Evolutionary conservation across 2,888 invertebrate genomes (phyloP), one percentile per base, ranked within the genome.

Genomic region (Phania funesta): DNA sequence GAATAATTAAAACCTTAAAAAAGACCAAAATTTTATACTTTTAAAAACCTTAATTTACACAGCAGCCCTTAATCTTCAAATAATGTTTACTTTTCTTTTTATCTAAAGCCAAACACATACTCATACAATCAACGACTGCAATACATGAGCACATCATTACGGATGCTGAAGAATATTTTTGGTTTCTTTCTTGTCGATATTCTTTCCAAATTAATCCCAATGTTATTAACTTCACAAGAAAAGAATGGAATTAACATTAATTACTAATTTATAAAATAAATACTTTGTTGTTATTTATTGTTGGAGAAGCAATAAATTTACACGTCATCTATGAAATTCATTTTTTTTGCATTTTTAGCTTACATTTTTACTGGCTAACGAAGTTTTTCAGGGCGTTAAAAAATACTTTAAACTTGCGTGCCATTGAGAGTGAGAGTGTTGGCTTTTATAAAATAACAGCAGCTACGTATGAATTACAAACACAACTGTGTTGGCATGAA

Each of bases 1-100:
- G n/a, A n/a, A 52, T 29, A 70, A 52, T 70, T 56, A 75, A 71
- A 71, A 65, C 52, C 76, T 80, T 54, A 80, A 41, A 41, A 56
- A 56, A 5, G 9, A 38, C 18, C 41, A 60, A 7, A 29, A 44
- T 26, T 56, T 22, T 35, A 52, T 22, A 44, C 46, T 11, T n/a
- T 13, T 29, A 50, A 35, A 60, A n/a, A 38, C 24, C 24, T 38
- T 38, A 48, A 38, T 50, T 6, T 48, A 13, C 9, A 50, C 18
- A 50, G 18, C 5, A 70, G 11, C 22, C 46, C 11, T 44, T 44
- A 68, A 68, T 13, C 26, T 41, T 52, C 22, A 11, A 38, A 41
- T 26, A n/a, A 32, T 18, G 20, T 46, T 64, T 48, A 29, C 20
- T 6, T 48, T 26, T n/a, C n/a, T 20, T 44, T 41, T 62, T 29